These are phyloP conservation scores for Notarius lentiginosus DNA, from an alignment of 2,113 vertebrate species.

Conservation along the genomic window DNA sequence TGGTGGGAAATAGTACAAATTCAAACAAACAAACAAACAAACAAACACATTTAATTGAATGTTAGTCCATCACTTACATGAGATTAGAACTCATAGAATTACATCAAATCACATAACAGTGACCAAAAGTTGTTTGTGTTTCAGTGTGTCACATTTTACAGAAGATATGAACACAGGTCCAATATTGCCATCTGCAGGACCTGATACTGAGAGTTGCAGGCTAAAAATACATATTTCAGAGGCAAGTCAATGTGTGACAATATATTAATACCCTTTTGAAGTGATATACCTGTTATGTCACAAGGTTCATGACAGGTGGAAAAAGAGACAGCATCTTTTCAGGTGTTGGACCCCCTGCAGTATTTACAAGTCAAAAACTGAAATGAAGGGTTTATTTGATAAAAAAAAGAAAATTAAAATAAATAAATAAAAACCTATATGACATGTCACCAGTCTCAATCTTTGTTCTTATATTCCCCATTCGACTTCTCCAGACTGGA, in stretches of 20 bases:
- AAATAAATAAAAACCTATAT: neutral
- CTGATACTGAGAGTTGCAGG: neutral
- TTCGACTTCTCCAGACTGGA: neutral
- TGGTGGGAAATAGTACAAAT: neutral
- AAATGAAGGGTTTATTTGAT: neutral
- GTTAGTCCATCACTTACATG: neutral
- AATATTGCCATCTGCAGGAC: conserved; percentile 37
- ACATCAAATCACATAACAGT: neutral
- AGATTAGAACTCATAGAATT: neutral
- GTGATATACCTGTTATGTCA: neutral
- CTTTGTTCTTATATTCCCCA: neutral
- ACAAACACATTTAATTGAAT: neutral
- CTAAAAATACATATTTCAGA: neutral
- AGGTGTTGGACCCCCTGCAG: too few species aligned
- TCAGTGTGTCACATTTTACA: neutral
- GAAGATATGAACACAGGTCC: neutral
- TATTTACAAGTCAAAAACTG: too few species aligned
- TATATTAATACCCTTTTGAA: neutral
- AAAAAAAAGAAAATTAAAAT: neutral
- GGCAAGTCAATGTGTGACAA: neutral
- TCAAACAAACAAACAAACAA: neutral
- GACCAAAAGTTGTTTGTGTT: neutral
- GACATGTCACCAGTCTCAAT: neutral
- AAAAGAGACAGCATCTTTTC: too few species aligned
- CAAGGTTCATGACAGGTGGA: neutral